These are phyloP conservation scores for Lucinisca nassula DNA, from an alignment of 2,888 invertebrate genomes.

Conservation along the genomic window DNA sequence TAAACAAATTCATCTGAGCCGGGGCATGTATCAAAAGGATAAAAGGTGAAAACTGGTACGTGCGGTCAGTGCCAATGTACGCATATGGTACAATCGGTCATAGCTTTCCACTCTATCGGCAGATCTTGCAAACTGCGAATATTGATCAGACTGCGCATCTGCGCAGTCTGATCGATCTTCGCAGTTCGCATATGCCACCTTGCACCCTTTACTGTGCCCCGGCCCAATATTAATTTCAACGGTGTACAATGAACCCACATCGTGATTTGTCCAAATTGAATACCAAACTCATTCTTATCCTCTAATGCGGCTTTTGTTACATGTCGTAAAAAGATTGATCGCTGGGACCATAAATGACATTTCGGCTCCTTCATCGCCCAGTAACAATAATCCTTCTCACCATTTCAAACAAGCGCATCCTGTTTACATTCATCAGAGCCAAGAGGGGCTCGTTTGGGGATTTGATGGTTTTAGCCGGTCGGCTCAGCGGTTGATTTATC, in stretches of 20 bases:
- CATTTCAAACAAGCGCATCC: conserved; percentile 16
- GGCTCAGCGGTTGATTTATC: neutral
- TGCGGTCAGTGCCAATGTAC: too few species aligned
- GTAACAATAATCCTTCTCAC: neutral
- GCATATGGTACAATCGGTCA: too few species aligned
- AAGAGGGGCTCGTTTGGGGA: neutral
- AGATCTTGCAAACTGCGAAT: too few species aligned
- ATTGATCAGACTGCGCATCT: too few species aligned
- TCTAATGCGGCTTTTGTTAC: neutral
- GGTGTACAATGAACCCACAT: neutral
- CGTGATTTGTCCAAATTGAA: neutral
- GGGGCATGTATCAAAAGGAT: too few species aligned
- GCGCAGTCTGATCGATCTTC: too few species aligned
- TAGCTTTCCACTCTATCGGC: too few species aligned
- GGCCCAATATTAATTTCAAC: too few species aligned
- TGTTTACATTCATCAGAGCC: conserved; percentile 9
- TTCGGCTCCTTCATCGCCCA: conserved; percentile 7
- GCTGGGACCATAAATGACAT: neutral
- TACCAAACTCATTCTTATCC: neutral
- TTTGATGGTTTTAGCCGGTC: neutral
- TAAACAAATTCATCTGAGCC: neutral
- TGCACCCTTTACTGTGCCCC: too few species aligned
- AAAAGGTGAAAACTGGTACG: too few species aligned
- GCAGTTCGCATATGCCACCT: too few species aligned
- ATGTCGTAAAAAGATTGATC: conserved; percentile 19